These are phyloP conservation scores for Acropternis orthonyx DNA, from an alignment of 2,797 vertebrate genomes.

Conservation along the genomic window DNA sequence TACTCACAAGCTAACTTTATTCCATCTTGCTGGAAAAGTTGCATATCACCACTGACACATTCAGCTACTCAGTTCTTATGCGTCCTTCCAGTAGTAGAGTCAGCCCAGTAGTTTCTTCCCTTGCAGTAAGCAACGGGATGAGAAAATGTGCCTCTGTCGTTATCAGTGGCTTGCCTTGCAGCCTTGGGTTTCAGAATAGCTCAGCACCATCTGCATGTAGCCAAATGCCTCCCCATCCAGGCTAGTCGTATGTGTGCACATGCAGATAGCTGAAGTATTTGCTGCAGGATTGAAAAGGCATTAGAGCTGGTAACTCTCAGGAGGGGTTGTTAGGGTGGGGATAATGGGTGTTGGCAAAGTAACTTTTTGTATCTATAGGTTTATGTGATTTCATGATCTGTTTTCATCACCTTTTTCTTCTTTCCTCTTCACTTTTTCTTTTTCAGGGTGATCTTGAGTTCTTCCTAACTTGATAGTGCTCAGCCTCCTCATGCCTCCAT, in stretches of 20 bases:
- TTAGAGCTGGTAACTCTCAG: background rate
- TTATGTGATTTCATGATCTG: background rate
- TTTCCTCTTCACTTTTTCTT: background rate
- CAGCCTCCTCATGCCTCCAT: constrained; percentile 99
- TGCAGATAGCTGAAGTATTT: background rate
- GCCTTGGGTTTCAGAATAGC: background rate
- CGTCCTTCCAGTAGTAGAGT: background rate
- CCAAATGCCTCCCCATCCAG: background rate
- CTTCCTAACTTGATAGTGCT: constrained; percentile 85
- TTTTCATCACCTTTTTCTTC: constrained; percentile 33
- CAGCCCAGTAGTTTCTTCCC: background rate
- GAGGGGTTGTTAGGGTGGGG: background rate
- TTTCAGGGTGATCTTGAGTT: constrained; percentile 88
- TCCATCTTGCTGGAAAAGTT: constrained; percentile 25
- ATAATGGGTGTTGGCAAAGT: background rate
- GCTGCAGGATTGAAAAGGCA: background rate
- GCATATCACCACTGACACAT: background rate
- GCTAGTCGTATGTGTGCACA: background rate
- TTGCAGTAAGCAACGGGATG: background rate
- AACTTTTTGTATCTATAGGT: background rate
- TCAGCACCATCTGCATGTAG: constrained; percentile 1
- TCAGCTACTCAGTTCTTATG: constrained; percentile 16
- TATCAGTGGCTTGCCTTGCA: background rate
- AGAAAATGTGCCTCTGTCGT: background rate
- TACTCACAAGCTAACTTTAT: constrained; percentile 2